These are phyloP conservation scores for Pipistrellus kuhlii DNA, from an alignment of 2,797 vertebrate genomes.

Conservation along the genomic window DNA sequence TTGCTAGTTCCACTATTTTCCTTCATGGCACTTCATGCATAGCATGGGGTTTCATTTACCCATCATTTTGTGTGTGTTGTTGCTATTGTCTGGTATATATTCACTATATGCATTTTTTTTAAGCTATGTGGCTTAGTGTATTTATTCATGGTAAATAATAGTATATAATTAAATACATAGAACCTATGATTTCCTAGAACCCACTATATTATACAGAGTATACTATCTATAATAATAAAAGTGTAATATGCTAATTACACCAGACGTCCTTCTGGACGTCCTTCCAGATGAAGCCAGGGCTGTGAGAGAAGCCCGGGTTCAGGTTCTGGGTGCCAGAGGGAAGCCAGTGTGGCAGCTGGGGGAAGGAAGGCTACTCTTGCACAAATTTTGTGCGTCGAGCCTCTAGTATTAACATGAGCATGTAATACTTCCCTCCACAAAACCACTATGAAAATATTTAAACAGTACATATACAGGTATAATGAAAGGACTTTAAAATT, in stretches of 20 bases:
- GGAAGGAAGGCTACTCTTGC: no score
- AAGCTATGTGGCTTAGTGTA: background rate
- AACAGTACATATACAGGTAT: slow-evolving; percentile 20
- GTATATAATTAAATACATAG: slow-evolving; percentile 27
- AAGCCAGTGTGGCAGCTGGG: no score
- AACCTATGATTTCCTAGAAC: slow-evolving; percentile 38
- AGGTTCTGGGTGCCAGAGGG: no score
- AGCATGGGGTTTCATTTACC: background rate
- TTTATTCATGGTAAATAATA: slow-evolving; percentile 29
- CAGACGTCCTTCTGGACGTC: no score
- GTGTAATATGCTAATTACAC: no score
- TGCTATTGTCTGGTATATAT: slow-evolving; percentile 16
- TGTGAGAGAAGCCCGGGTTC: no score
- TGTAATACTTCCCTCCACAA: background rate
- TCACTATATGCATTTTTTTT: background rate
- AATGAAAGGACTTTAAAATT: background rate
- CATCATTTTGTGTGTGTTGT: slow-evolving; percentile 4
- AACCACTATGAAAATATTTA: slow-evolving; percentile 40
- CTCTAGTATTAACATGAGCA: background rate
- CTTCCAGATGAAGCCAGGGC: no score
- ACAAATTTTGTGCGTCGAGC: no score
- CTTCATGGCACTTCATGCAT: background rate
- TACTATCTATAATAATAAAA: no score
- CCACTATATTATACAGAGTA: background rate
- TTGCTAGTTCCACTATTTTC: background rate